Evolutionary conservation across 2,888 invertebrate species (phyloP).

Genomic region (Metalampra italica): DNA sequence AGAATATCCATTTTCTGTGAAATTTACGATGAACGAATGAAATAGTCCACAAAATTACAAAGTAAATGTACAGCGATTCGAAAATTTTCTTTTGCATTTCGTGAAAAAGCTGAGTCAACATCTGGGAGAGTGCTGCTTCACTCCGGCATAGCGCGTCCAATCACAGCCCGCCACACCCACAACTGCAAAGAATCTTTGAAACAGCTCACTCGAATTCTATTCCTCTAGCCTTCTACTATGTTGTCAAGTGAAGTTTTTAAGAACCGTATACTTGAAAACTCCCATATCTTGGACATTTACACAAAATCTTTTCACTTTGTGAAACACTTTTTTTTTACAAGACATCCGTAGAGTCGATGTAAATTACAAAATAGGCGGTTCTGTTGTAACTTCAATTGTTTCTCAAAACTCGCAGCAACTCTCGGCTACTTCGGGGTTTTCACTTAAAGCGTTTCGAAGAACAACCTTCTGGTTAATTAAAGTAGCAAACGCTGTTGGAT

Average conservation of each 20-base stretch:
- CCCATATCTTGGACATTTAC: slow-evolving; percentile 1
- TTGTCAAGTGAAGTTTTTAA: slow-evolving; percentile 5
- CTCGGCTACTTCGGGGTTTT: slow-evolving; percentile 31
- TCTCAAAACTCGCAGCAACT: slow-evolving; percentile 33
- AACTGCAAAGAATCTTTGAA: slow-evolving; percentile 34
- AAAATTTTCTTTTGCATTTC: slow-evolving; percentile 17
- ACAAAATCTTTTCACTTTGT: neutral
- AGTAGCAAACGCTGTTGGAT: slow-evolving; percentile 41
- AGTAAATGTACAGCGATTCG: slow-evolving; percentile 7
- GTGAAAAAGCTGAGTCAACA: slow-evolving; percentile 15
- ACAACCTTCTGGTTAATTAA: slow-evolving; percentile 50
- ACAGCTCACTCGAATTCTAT: slow-evolving; percentile 17
- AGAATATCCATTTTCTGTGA: too few relatives aligned
- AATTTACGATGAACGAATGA: too few relatives aligned
- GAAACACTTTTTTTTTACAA: too few relatives aligned
- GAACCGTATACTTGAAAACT: slow-evolving; percentile 8
- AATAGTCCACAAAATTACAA: slow-evolving; percentile 1
- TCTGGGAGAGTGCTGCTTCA: slow-evolving; percentile 27
- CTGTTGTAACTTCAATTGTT: slow-evolving; percentile 20
- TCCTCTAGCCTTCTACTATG: slow-evolving; percentile 10
- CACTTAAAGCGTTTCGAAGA: slow-evolving; percentile 34
- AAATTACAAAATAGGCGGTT: neutral
- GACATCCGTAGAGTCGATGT: too few relatives aligned
- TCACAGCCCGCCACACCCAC: slow-evolving; percentile 31
- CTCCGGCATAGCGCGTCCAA: slow-evolving; percentile 29